These are phyloP conservation scores for Argyresthia albistria DNA, from an alignment of 2,888 invertebrate species.

Conservation along the genomic window DNA sequence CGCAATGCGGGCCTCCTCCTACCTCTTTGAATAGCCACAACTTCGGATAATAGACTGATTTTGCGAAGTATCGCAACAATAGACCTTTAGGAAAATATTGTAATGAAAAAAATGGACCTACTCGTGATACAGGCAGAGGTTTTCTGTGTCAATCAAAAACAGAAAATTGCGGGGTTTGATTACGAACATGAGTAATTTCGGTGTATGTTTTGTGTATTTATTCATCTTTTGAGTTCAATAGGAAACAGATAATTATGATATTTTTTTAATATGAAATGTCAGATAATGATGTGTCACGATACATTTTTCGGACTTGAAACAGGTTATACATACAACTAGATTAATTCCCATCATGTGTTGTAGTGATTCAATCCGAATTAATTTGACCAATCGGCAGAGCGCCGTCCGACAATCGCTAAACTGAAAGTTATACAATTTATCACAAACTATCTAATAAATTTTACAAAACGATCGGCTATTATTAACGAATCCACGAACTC, in stretches of 20 bases:
- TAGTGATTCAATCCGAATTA: no score
- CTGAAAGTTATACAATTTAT: constrained; percentile 46
- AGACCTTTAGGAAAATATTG: constrained; percentile 13
- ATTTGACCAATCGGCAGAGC: neutral
- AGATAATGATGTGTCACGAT: no score
- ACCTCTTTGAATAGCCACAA: constrained; percentile 36
- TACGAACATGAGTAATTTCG: no score
- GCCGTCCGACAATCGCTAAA: constrained; percentile 12
- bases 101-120: constrained; percentile 16
- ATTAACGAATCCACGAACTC: constrained; percentile 63
- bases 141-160: no score
- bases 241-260: no score
- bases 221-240: no score
- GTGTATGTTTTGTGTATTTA: no score
- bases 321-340: no score
- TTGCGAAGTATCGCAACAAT: constrained; percentile 2
- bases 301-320: no score
- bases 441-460: constrained; percentile 66
- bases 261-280: no score
- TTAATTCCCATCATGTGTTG: no score
- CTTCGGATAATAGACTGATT: constrained; percentile 27
- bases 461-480: constrained; percentile 50
- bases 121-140: neutral
- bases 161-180: no score
- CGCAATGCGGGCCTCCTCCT: constrained; percentile 47